Conservation (phyloP, 2,888 invertebrate species). For the Bembecia ichneumoniformis region DNA sequence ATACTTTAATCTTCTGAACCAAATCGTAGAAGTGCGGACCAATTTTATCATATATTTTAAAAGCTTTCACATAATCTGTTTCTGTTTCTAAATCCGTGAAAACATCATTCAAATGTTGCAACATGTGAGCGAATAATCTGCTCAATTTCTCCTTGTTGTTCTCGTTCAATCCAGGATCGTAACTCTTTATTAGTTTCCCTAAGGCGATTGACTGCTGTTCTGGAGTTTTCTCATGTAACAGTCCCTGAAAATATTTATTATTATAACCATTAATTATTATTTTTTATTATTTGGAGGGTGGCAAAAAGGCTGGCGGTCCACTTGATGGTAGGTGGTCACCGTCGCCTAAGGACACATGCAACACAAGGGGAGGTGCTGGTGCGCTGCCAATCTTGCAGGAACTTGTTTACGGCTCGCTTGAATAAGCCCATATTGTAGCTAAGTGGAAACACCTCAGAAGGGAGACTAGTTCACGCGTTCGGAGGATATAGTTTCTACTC, state of each 20-base stretch:
- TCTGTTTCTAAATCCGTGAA: conserved; percentile 52
- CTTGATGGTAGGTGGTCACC: no score
- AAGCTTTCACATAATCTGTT: conserved; percentile 62
- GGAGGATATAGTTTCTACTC: no score
- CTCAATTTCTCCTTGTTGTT: conserved; percentile 84
- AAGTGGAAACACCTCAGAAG: no score
- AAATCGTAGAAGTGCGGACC: conserved; percentile 77
- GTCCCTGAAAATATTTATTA: conserved; percentile 40
- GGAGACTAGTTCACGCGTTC: no score
- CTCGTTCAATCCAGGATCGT: conserved; percentile 85
- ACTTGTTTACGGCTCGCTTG: no score
- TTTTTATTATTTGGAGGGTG: no score
- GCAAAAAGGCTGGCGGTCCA: no score
- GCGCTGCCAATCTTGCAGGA: no score
- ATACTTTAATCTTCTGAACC: conserved; percentile 78
- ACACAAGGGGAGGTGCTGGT: no score
- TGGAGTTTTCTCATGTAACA: conserved; percentile 74
- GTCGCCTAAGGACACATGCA: no score
- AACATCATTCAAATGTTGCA: conserved; percentile 83
- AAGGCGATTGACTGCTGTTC: conserved; percentile 80
- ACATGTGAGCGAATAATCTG: conserved; percentile 80
- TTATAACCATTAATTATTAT: not conserved
- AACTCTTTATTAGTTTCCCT: conserved; percentile 88
- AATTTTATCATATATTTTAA: conserved; percentile 72
- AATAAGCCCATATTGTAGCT: no score